Evolutionary conservation across 2,888 invertebrate genomes (phyloP), one percentile per base, ranked within the genome.

Genomic region (Aleiodes alternator): DNA sequence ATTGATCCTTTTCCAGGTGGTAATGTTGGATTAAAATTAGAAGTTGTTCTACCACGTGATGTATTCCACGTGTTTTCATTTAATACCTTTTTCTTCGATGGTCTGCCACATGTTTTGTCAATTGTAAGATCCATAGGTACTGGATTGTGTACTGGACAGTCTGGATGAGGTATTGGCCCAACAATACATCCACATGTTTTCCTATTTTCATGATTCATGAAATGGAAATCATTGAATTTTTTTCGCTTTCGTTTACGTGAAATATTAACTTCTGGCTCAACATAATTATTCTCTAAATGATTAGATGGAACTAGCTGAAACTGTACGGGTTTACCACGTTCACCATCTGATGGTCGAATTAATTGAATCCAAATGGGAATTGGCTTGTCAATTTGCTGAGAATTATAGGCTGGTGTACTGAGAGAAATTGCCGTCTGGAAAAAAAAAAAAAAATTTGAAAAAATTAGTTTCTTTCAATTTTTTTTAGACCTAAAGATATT

Each of bases 91-190:
- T 61, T 34, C 3, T 43, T 3, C 43, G 43, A 38, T 38, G 16
- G 0, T 43, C 7, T 43, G 9, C 7, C 7, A 9, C 43, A 9
- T 14, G 4, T 59, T 31, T 12, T 12, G 6, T 9, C 38, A 9
- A 14, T 38, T 14, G 34, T 61, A 5, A 61, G 31, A 16, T n/a
- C 43, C 16, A 14, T 61, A 7, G 14, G 5, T 7, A 38, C 14
- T 7, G 61, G 61, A 61, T 38, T 38, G n/a, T 61, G 61, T 8
- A 61, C 43, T 43, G 61, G 61, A 61, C 61, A 61, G n/a, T 38
- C 38, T 7, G 61, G 61, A 23, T 61, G 34, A 12, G 43, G 34
- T 61, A 61, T 61, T 43, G 61, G 61, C n/a, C 38, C 61, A 1
- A 61, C 1, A n/a, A 61, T 61, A 16, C 61, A 61, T 7, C 61